Evolutionary conservation across 35 echinoderm and acorn worm genomes (phyloP).

Genomic region (Lytechinus variegatus): DNA sequence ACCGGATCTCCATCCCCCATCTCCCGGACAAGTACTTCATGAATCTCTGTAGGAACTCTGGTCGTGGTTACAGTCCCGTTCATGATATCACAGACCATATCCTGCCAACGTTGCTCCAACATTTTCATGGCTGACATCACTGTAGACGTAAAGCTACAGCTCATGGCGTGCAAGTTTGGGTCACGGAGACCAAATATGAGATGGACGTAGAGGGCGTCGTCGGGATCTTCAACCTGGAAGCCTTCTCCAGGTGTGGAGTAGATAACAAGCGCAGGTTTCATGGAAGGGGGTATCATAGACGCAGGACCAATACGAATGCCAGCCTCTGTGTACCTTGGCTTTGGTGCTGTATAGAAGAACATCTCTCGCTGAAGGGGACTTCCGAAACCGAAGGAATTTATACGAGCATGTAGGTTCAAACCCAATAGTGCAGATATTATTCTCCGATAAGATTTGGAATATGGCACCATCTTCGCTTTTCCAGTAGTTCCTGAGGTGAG

Average conservation of each 20-base stretch:
- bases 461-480: slow-evolving; percentile 57
- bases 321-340: slow-evolving; percentile 6
- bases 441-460: background rate
- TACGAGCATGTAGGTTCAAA: background rate
- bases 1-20: slow-evolving; percentile 50
- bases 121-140: slow-evolving; percentile 49
- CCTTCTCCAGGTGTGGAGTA: slow-evolving; percentile 66
- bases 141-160: slow-evolving; percentile 55
- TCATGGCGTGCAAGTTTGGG: slow-evolving; percentile 45
- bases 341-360: slow-evolving; percentile 23
- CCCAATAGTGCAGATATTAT: background rate
- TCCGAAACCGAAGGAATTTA: background rate
- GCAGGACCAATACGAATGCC: slow-evolving; percentile 41
- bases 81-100: slow-evolving; percentile 49
- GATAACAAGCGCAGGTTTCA: slow-evolving; percentile 51
- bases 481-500: slow-evolving; percentile 73
- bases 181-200: slow-evolving; percentile 73
- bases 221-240: slow-evolving; percentile 51
- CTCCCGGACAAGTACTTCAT: slow-evolving; percentile 22
- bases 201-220: slow-evolving; percentile 64
- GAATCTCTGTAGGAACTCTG: slow-evolving; percentile 53
- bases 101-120: slow-evolving; percentile 62
- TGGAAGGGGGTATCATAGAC: slow-evolving; percentile 55
- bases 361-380: slow-evolving; percentile 23
- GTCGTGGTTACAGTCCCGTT: slow-evolving; percentile 35